Base-by-base conservation (phyloP, 2,113 vertebrate genomes). In the Fregetta grallaria region DNA sequence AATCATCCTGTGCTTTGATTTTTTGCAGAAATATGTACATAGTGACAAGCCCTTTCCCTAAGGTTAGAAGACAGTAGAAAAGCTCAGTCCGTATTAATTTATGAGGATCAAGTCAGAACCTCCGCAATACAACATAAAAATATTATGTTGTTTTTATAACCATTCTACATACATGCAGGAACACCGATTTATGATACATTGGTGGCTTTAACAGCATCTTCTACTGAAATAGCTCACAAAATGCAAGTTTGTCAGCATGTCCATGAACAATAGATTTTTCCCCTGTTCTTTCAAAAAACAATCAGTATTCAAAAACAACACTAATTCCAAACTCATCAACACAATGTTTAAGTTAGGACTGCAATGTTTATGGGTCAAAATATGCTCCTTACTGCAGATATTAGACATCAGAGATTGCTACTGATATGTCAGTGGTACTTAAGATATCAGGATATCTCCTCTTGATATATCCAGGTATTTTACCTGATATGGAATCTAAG, bases 241-340 rank as follows among this genome's bases (percentile, higher is more conserved):
- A 87, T 1, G 1, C 11, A 10, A 95, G 56, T 29, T 65, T 77
- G 11, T n/a, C 45, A 86, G 40, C 10, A 63, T 34, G 25, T 47
- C n/a, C 1, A 0, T 26, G 27, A 84, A 58, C 3, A 86, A 79
- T 0, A 92, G 19, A 26, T 13, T 58, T 58, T 18, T 34, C 5
- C 27, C 3, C 2, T 1, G 1, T 29, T 53, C 47, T 68, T 76
- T 19, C 25, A 67, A 86, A 67, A 75, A 65, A 9, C 3, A 61
- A 53, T 4, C 17, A 52, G 6, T 25, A 70, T 15, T 86, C 16
- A 86, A 75, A 91, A 75, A 15, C 18, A 30, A 50, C 15, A 26
- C 40, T 21, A 74, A 86, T 38, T 84, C 27, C 30, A 83, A 67
- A 78, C 26, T 56, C 52, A 86, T 34, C 32, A n/a, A n/a, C n/a